Evolutionary conservation across 2,888 invertebrate genomes (phyloP).

Genomic region (Alviniconcha strummeri): DNA sequence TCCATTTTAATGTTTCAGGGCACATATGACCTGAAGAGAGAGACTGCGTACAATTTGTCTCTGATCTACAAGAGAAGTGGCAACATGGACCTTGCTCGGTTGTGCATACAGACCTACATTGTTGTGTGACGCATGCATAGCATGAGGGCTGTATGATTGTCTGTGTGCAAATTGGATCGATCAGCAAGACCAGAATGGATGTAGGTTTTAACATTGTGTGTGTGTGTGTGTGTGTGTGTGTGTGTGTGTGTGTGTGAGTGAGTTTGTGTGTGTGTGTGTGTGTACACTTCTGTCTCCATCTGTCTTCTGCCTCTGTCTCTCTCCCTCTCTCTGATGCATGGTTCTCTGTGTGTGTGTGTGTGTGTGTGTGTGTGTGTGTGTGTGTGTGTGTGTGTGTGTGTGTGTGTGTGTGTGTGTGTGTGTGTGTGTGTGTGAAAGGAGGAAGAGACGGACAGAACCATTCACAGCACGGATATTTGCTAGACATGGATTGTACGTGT

Average conservation of each 20-base stretch:
- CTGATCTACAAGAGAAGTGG: slow-evolving; percentile 87
- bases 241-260: background rate
- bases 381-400: slow-evolving; percentile 2
- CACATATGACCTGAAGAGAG: slow-evolving; percentile 82
- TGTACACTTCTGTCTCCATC: background rate
- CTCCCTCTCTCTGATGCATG: background rate
- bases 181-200: background rate
- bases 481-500: background rate
- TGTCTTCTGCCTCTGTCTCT: background rate
- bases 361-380: slow-evolving; percentile 17
- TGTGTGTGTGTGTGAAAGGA: background rate
- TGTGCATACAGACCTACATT: slow-evolving; percentile 86
- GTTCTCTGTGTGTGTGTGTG: background rate
- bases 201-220: background rate
- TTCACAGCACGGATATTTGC: background rate
- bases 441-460: background rate
- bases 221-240: background rate
- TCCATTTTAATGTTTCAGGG: slow-evolving; percentile 69
- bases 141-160: background rate
- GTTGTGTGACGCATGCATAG: slow-evolving; percentile 65
- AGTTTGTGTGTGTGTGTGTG: background rate
- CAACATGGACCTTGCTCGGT: slow-evolving; percentile 84
- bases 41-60: slow-evolving; percentile 92
- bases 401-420: background rate
- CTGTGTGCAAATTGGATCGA: background rate